Base-by-base conservation (phyloP, 2,113 vertebrate species). In the Struthidea cinerea region DNA sequence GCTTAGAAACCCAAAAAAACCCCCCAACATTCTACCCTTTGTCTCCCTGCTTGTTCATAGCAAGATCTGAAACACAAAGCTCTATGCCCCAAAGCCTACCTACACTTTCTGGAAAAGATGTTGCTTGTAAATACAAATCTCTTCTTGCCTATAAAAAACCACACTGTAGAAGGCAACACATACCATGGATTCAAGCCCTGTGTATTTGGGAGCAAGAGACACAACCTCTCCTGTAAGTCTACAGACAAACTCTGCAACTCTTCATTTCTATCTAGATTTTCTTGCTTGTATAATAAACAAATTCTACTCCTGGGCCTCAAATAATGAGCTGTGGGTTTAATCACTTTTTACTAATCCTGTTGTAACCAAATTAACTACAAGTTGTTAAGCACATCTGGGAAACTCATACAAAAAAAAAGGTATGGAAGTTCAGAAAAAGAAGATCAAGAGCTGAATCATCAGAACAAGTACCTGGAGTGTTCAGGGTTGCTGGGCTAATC, bases 21-120 rank as follows among this genome's bases (percentile, higher is more conserved):
- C 0, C 1, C 0, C 26, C 13, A 24, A 4, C 16, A 6, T 3
- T 20, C 26, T 35, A 20, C 8, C 6, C 17, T 52, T 33, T 30
- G 5, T 47, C 46, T 41, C 47, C 21, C 42, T 81, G 30, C 24
- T 82, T 35, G 42, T 12, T 69, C 57, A 56, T 1, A 60, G 27
- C 57, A 57, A 84, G 59, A 35, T 17, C 19, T 1, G 30, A 87
- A 87, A 78, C 65, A 74, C 13, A 75, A 68, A 87, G 30, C 37
- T 59, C 44, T 16, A 2, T 4, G 20, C 35, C 65, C 88, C 65
- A 63, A 90, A 92, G 56, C 33, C 30, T 46, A 3, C 24, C 75
- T 50, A 7, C 13, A 8, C 39, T 37, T 77, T 44, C 30, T 52
- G 12, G 22, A 32, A 35, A 60, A 19, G 46, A 81, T 52, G 13